phyloP scores from a whole-genome alignment of 1,140 invertebrate genomes.

The Achroia grisella region DNA sequence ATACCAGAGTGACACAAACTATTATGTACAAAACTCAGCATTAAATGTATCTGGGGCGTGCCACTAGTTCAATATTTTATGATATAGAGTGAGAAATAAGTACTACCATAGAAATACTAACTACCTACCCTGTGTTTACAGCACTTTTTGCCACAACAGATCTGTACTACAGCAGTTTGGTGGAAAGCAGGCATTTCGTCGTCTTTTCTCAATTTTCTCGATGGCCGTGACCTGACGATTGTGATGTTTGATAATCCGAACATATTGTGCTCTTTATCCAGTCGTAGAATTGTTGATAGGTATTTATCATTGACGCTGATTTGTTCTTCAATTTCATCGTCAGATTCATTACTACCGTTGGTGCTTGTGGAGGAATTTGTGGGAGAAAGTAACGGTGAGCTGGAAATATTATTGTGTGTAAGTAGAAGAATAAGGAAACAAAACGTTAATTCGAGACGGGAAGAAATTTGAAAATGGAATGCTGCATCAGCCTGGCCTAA shows the following conservation, averaged over 20 bases:
- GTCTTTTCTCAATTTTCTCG: conserved; percentile 32
- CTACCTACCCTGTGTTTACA: conserved; percentile 39
- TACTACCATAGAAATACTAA: too few species aligned
- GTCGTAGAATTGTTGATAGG: conserved; percentile 47
- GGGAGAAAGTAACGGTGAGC: conserved; percentile 35
- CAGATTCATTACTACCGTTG: conserved; percentile 29
- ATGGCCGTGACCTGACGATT: conserved; percentile 32
- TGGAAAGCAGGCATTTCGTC: conserved; percentile 44
- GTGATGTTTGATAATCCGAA: conserved; percentile 55
- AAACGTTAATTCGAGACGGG: too few species aligned
- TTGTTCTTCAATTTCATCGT: conserved; percentile 13
- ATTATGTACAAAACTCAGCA: too few species aligned
- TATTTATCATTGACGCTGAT: conserved; percentile 40
- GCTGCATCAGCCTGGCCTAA: too few species aligned
- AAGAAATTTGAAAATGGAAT: too few species aligned
- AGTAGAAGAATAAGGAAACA: neutral
- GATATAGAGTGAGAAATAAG: too few species aligned
- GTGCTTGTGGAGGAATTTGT: conserved; percentile 23
- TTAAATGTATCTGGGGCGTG: too few species aligned
- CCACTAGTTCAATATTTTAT: too few species aligned
- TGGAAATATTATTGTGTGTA: neutral
- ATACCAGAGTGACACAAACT: too few species aligned
- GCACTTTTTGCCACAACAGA: conserved; percentile 38
- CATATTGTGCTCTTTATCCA: conserved; percentile 56
- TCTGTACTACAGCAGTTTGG: conserved; percentile 50